These are phyloP conservation scores for Phoxinus phoxinus DNA, from an alignment of 2,113 vertebrate species.

Conservation along the genomic window DNA sequence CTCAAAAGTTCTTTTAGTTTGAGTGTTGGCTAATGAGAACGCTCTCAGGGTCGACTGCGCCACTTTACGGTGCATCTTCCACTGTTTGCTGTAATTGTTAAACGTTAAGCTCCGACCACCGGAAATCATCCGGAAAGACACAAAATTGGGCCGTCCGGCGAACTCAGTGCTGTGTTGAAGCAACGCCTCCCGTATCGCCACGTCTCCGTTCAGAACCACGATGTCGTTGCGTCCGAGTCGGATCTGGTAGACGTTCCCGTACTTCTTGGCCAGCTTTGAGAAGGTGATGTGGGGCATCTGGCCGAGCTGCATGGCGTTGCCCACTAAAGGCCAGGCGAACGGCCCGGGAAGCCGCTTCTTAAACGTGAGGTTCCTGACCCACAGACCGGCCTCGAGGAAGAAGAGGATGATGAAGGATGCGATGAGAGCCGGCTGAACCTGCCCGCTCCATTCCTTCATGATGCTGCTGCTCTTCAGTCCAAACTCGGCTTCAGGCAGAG, in stretches of 20 bases:
- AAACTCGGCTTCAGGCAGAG: conserved; percentile 71
- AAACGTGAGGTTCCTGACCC: conserved; percentile 58
- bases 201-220: conserved; percentile 83
- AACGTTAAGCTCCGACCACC: conserved; percentile 84
- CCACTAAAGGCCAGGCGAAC: conserved; percentile 77
- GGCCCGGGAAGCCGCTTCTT: conserved; percentile 72
- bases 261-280: conserved; percentile 68
- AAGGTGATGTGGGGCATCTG: conserved; percentile 77
- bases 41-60: conserved; percentile 81
- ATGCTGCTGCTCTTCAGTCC: conserved; percentile 74
- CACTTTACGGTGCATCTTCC: conserved; percentile 80
- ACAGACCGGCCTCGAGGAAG: conserved; percentile 71
- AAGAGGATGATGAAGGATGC: conserved; percentile 66
- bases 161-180: conserved; percentile 78
- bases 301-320: conserved; percentile 77
- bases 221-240: conserved; percentile 78
- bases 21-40: conserved; percentile 78
- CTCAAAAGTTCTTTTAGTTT: conserved; percentile 77
- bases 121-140: conserved; percentile 81
- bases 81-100: conserved; percentile 77
- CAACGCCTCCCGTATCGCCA: conserved; percentile 79
- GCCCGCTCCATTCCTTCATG: conserved; percentile 71
- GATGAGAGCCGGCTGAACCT: conserved; percentile 68
- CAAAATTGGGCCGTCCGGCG: conserved; percentile 85
- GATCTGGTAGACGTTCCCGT: conserved; percentile 80